Base-by-base conservation (phyloP, 1,140 invertebrate species). In the Apis dorsata region DNA sequence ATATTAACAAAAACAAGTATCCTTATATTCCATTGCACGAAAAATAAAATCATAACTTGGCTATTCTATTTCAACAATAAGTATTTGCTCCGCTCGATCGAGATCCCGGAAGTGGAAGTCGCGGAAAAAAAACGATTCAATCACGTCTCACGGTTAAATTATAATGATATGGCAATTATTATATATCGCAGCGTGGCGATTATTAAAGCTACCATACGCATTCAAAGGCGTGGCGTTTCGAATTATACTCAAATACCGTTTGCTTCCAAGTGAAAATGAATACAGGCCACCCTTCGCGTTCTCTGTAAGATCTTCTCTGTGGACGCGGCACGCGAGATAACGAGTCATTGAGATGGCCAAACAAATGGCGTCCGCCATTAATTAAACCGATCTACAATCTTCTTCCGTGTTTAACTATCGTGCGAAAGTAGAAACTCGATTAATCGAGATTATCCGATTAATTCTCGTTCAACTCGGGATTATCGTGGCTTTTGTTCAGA, bases 121-220 rank as follows among this genome's bases (percentile, higher is more conserved):
- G n/a, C 51, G 51, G 60, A 81, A 66, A 69, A 49, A 34, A 11
- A 44, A 12, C 13, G 28, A 1, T 17, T 13, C 78, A 44, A 59
- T 63, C 57, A 49, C 74, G 65, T 82, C 49, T 57, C 81, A 34
- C 68, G 78, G 70, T 63, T 86, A 59, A 88, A 89, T 88, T 85
- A 85, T 89, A 86, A 86, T 89, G 85, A 86, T 86, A 88, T 85
- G 57, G 83, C 83, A 89, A 89, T 90, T 82, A 82, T 82, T 90
- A 89, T 83, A 85, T 69, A 79, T 79, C 84, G 68, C 65, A 81
- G 77, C 19, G 73, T 78, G 78, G 83, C 81, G 86, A 34, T 90
- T 90, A 90, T 90, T 85, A 89, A 85, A 84, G 83, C 81, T 85
- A 89, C 86, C 83, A 71, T 71, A 34, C 19, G 44, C 72, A 59